These are phyloP conservation scores for Tachina fera DNA, from an alignment of 2,888 invertebrate species.

Conservation along the genomic window DNA sequence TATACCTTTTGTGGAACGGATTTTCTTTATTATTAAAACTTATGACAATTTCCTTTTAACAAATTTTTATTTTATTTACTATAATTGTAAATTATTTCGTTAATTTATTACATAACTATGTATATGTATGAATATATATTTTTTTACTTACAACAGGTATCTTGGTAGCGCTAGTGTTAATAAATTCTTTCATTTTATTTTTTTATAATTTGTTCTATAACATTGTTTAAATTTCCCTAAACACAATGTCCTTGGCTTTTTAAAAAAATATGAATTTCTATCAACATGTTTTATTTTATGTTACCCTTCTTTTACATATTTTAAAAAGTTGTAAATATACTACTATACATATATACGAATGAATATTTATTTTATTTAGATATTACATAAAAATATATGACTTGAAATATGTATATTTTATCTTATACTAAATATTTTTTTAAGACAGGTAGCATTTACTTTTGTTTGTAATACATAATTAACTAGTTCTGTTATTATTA, in stretches of 20 bases:
- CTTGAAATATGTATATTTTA: slow-evolving; percentile 4
- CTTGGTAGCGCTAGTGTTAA: slow-evolving; percentile 63
- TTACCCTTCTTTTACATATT: not conserved
- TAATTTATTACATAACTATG: slow-evolving; percentile 7
- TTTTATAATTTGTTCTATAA: slow-evolving; percentile 25
- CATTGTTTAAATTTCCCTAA: slow-evolving; percentile 59
- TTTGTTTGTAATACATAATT: not conserved
- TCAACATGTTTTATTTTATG: not conserved
- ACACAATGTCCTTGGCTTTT: slow-evolving; percentile 50
- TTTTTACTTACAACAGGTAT: slow-evolving; percentile 61
- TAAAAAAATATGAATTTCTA: slow-evolving; percentile 7
- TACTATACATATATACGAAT: not conserved
- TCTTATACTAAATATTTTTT: slow-evolving; percentile 7
- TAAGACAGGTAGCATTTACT: slow-evolving; percentile 38
- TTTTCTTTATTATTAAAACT: slow-evolving; percentile 18
- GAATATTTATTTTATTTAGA: not conserved
- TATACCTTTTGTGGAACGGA: slow-evolving; percentile 55
- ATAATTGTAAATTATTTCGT: slow-evolving; percentile 50
- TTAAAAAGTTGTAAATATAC: slow-evolving; percentile 14
- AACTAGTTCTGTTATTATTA: slow-evolving; percentile 1
- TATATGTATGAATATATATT: not conserved
- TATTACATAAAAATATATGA: not conserved
- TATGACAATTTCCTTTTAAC: slow-evolving; percentile 16
- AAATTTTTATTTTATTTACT: not conserved
- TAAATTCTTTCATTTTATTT: slow-evolving; percentile 6